Percentiles rank a stretch among this genome's conserved stretches.
phyloP scores from a whole-genome alignment of 2,113 vertebrate genomes.

The Anoplopoma fimbria region DNA sequence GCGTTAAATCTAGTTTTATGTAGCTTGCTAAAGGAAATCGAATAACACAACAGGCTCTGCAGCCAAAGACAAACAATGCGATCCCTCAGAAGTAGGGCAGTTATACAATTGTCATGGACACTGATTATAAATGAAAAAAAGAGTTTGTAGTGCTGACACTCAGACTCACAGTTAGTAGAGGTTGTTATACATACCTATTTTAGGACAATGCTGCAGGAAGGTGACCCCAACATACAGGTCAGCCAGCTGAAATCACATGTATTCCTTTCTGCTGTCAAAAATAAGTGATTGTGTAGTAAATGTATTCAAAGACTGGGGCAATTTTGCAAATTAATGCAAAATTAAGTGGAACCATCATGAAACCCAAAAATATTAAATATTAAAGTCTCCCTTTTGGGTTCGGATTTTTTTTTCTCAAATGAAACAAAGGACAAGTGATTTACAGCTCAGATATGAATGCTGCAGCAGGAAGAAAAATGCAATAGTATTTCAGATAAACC shows the following conservation, averaged over 20 bases:
- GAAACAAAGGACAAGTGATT: too few species aligned
- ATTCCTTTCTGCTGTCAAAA: not conserved
- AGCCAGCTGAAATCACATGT: not conserved
- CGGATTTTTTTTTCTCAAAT: not conserved
- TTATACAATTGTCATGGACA: not conserved
- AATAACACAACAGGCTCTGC: not conserved
- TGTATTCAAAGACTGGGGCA: too few species aligned
- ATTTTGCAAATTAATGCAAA: not conserved
- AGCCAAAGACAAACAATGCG: conserved; percentile 1
- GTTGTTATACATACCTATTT: not conserved
- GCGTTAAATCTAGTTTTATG: not conserved
- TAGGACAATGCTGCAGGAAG: not conserved
- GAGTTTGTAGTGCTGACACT: not conserved
- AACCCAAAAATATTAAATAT: not conserved
- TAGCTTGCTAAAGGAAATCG: not conserved
- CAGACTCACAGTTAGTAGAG: not conserved
- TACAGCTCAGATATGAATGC: not conserved
- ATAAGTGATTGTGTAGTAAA: not conserved
- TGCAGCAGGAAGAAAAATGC: not conserved
- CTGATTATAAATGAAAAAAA: too few species aligned
- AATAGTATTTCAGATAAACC: not conserved
- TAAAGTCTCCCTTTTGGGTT: not conserved
- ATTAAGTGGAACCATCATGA: not conserved
- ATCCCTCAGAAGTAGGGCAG: not conserved
- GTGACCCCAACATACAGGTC: not conserved